Percentiles rank a stretch among this genome's conserved stretches.
These are phyloP conservation scores for Onychomys leucogaster DNA, from an alignment of 2,797 vertebrate species.

Conservation along the genomic window DNA sequence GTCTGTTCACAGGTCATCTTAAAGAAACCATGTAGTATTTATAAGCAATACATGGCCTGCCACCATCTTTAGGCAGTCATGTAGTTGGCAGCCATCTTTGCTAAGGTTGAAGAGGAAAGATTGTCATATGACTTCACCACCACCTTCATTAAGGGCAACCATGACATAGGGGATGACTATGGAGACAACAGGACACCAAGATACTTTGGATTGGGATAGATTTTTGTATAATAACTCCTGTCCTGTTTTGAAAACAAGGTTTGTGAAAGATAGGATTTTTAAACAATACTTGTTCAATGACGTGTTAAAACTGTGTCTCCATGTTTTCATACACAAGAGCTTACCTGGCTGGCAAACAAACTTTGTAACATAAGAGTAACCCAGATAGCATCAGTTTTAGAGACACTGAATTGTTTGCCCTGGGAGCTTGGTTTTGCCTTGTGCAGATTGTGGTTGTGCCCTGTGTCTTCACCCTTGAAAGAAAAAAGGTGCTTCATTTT, in stretches of 20 bases:
- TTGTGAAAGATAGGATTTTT: neutral
- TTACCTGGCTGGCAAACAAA: neutral
- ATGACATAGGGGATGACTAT: neutral
- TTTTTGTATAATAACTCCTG: neutral
- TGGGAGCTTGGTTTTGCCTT: neutral
- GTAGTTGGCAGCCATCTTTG: neutral
- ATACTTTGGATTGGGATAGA: neutral
- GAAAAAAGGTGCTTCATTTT: neutral
- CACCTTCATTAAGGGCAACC: neutral
- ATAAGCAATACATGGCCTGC: neutral
- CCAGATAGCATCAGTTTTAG: neutral
- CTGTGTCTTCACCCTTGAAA: neutral
- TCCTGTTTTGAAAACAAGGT: neutral
- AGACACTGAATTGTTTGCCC: neutral
- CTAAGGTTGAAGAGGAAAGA: neutral
- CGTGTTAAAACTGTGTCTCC: neutral
- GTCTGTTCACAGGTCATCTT: neutral
- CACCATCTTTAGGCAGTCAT: neutral
- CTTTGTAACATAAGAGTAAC: neutral
- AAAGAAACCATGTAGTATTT: neutral
- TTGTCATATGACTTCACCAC: neutral
- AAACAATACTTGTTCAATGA: neutral
- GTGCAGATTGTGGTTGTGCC: neutral
- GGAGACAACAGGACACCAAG: neutral
- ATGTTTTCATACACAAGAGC: neutral